Conservation (phyloP, 2,888 invertebrate genomes). For the Nephrocerus scutellatus region DNA sequence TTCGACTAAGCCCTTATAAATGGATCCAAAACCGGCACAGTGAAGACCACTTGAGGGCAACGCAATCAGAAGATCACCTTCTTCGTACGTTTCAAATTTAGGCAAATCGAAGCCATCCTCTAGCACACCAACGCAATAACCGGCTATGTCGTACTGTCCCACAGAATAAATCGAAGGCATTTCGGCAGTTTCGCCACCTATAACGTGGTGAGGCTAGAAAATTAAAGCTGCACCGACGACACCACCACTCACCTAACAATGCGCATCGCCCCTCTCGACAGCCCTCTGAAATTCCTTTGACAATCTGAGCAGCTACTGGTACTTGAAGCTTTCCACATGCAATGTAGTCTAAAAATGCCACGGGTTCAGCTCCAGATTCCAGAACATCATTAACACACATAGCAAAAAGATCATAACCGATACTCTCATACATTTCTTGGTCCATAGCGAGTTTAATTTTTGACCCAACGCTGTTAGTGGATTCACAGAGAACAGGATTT, state of each 20-base stretch:
- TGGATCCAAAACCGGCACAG: conserved; percentile 89
- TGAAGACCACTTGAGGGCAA: conserved; percentile 87
- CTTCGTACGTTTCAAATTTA: conserved; percentile 55
- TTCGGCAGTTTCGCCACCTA: conserved; percentile 89
- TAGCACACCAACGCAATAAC: conserved; percentile 90
- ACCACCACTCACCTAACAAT: conserved; percentile 61
- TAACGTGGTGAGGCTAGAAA: neutral
- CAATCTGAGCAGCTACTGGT: conserved; percentile 65
- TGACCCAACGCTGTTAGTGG: conserved; percentile 95
- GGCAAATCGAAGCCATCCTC: conserved; percentile 69
- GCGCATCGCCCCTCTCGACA: conserved; percentile 82
- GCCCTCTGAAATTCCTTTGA: conserved; percentile 82
- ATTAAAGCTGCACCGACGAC: neutral
- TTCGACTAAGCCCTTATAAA: conserved; percentile 69
- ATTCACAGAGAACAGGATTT: conserved; percentile 85
- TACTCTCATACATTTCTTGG: conserved; percentile 67
- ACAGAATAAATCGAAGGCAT: conserved; percentile 90
- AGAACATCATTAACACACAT: conserved; percentile 97
- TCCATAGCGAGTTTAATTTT: conserved; percentile 88
- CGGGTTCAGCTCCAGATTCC: conserved; percentile 90
- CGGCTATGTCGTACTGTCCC: conserved; percentile 91
- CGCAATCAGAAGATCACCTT: conserved; percentile 77
- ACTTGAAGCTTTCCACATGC: conserved; percentile 83
- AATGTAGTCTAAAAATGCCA: conserved; percentile 96
- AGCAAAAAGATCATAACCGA: conserved; percentile 93